A percentile compares a stretch with the other conserved stretches of the same genome.
Evolutionary conservation across 2,888 invertebrate species (phyloP).

Genomic region (Syrista parreyssii): DNA sequence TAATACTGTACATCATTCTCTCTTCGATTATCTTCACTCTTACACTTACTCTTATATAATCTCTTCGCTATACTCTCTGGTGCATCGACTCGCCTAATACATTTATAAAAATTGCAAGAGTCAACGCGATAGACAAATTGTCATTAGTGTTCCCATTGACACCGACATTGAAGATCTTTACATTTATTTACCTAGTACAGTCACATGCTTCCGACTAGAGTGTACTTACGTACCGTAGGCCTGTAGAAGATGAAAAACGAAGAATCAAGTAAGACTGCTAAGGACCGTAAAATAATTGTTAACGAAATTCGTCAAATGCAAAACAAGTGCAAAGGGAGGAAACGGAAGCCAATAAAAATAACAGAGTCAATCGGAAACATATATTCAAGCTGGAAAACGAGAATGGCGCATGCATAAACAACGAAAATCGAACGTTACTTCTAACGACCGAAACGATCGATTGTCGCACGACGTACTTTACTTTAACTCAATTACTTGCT

Average conservation of each 20-base stretch:
- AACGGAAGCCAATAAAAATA: neutral
- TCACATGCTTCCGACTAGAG: neutral
- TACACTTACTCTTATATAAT: neutral
- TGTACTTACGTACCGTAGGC: neutral
- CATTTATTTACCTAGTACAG: neutral
- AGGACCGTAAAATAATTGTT: neutral
- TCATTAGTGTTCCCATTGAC: neutral
- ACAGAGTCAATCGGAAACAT: neutral
- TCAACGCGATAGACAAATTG: neutral
- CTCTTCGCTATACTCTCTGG: neutral
- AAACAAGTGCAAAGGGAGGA: neutral
- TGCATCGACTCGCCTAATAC: neutral
- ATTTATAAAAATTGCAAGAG: neutral
- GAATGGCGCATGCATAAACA: neutral
- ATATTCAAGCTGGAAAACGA: neutral
- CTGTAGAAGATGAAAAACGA: neutral
- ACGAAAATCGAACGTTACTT: neutral
- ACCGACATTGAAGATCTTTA: neutral
- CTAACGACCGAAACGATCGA: neutral
- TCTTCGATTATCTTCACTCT: neutral
- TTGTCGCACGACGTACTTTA: neutral
- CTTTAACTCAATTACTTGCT: neutral
- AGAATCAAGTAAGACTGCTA: neutral
- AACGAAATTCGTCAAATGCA: neutral
- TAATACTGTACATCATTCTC: neutral